Percentiles rank a stretch among this genome's conserved stretches.
These are phyloP conservation scores for Pachypanchax playfairii DNA, from an alignment of 2,113 vertebrate species.

Conservation along the genomic window DNA sequence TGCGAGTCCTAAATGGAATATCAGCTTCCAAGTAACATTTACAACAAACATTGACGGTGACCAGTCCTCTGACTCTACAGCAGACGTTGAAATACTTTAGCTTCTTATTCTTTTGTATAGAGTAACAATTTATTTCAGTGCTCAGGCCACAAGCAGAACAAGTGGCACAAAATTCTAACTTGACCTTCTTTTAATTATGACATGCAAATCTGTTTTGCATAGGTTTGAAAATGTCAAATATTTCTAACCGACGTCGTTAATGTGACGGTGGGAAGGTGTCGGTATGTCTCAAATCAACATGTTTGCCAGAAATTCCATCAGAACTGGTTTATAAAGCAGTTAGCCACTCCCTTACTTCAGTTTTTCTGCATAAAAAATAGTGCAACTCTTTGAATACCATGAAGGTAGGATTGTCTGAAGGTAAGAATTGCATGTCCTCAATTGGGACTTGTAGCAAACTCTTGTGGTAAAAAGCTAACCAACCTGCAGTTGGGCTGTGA, in stretches of 20 bases:
- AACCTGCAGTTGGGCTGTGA: too few species aligned
- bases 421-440: too few species aligned
- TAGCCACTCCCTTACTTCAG: not conserved
- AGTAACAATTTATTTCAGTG: conserved; percentile 21
- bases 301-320: not conserved
- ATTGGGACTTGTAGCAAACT: too few species aligned
- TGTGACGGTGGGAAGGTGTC: conserved; percentile 17
- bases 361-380: not conserved
- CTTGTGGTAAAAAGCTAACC: too few species aligned
- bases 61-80: not conserved
- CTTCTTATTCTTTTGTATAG: conserved; percentile 13
- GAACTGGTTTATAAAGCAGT: too few species aligned
- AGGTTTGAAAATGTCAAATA: conserved; percentile 50
- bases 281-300: not conserved
- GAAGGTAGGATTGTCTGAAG: conserved; percentile 40
- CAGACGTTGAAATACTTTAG: conserved; percentile 4
- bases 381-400: conserved; percentile 16
- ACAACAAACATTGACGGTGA: conserved; percentile 24
- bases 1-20: conserved; percentile 31
- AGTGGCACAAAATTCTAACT: conserved; percentile 13
- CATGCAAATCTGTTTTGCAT: conserved; percentile 45
- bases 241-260: conserved; percentile 3
- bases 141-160: conserved; percentile 28
- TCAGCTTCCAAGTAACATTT: conserved; percentile 41
- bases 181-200: conserved; percentile 6